These are phyloP conservation scores for Siniperca knerii DNA, from an alignment of 2,113 vertebrate species.

Conservation along the genomic window DNA sequence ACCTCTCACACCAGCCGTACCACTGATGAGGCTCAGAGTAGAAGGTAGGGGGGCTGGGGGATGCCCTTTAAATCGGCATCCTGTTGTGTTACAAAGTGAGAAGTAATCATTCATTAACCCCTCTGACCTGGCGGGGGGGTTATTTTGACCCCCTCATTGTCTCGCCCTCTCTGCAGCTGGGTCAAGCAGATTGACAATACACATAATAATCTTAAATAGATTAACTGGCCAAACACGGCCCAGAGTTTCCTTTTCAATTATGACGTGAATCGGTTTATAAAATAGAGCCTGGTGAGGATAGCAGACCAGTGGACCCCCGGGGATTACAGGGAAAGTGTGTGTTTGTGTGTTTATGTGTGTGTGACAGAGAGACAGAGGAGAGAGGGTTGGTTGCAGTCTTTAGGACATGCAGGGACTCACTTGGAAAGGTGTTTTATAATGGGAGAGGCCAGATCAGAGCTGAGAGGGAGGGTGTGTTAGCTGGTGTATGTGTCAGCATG, in stretches of 20 bases:
- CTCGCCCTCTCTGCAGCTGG: slow-evolving; percentile 79
- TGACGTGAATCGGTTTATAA: slow-evolving; percentile 72
- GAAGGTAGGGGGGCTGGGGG: slow-evolving; percentile 10
- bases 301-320: slow-evolving; percentile 46
- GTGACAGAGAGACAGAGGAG: not conserved
- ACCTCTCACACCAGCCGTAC: slow-evolving; percentile 4
- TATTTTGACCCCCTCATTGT: slow-evolving; percentile 74
- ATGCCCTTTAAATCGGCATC: slow-evolving; percentile 74
- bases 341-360: slow-evolving; percentile 29
- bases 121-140: slow-evolving; percentile 66
- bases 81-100: slow-evolving; percentile 85
- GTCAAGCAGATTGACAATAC: slow-evolving; percentile 80
- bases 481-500: slow-evolving; percentile 41
- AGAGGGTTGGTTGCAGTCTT: slow-evolving; percentile 26
- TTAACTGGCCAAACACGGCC: slow-evolving; percentile 83
- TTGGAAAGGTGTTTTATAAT: slow-evolving; percentile 55
- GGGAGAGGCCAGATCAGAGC: slow-evolving; percentile 32
- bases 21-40: slow-evolving; percentile 30
- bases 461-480: slow-evolving; percentile 31
- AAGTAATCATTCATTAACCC: slow-evolving; percentile 90
- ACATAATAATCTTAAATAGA: slow-evolving; percentile 88
- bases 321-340: slow-evolving; percentile 45
- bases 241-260: slow-evolving; percentile 87
- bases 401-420: slow-evolving; percentile 35
- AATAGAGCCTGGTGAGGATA: slow-evolving; percentile 44